phyloP scores from a whole-genome alignment of 2,113 vertebrate species.

The Siphamia tubifer region DNA sequence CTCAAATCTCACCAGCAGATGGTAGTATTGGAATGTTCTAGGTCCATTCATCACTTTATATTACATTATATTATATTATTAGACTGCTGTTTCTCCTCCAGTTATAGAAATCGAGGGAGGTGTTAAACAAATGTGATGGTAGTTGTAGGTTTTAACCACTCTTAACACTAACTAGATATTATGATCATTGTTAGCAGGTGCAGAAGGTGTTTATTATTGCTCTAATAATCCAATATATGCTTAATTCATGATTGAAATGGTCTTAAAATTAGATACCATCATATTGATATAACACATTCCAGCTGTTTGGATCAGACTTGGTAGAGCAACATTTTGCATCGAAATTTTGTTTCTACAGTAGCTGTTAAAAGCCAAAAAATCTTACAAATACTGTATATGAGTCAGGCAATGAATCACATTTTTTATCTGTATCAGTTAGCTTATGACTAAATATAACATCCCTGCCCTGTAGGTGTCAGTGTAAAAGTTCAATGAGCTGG shows the following conservation, averaged over 20 bases:
- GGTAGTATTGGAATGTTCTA: conserved; percentile 3
- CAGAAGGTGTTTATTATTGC: background rate
- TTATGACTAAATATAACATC: conserved; percentile 52
- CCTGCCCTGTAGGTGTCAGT: conserved; percentile 41
- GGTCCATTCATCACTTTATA: background rate
- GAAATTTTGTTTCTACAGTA: background rate
- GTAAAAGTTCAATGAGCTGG: conserved; percentile 33
- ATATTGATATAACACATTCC: background rate
- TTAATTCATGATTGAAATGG: background rate
- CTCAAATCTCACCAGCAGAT: conserved; percentile 19
- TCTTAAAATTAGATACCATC: background rate
- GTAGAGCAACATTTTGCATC: background rate
- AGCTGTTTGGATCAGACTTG: background rate
- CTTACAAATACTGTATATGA: conserved; percentile 5
- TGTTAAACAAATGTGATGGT: background rate
- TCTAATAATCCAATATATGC: background rate
- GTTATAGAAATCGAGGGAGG: too few relatives aligned
- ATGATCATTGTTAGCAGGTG: background rate
- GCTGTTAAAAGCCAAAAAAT: background rate
- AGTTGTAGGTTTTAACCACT: background rate
- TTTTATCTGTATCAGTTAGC: conserved; percentile 32
- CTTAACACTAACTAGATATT: background rate
- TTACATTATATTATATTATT: too few relatives aligned
- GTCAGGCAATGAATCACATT: conserved; percentile 33
- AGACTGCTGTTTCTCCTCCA: too few relatives aligned